Evolutionary conservation across 2,888 invertebrate species (phyloP), one percentile per base, ranked within the genome.

Genomic region (Noctua fimbriata): DNA sequence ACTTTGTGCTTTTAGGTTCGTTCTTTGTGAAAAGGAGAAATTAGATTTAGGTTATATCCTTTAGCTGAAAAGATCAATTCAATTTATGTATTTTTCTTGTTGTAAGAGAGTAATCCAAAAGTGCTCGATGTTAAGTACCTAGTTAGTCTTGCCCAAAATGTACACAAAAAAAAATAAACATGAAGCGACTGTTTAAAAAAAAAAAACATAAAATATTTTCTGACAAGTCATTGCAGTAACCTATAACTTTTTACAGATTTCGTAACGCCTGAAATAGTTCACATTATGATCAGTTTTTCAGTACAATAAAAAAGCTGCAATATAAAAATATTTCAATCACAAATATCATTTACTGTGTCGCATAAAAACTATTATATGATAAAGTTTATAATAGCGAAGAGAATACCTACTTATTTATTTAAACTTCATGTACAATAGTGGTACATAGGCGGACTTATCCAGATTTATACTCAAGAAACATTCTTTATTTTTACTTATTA

Each of bases 1-100:
- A 73, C 86, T 87, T 86, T 84, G 72, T 74, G 69, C 77, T 83
- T 83, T 84, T 73, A 66, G 82, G 72, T 72, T 73, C 21, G 66
- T 74, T 73, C 69, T 84, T 79, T 82, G 49, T 72, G 44, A 74
- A 58, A 6, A 41, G 32, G 44, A 7, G 28, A 66, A 36, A 67
- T 58, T 36, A 18, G 55, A 44, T 63, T 18, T n/a, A 16, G 32
- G n/a, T 41, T 44, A 69, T n/a, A 36, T 28, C 18, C 28, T 41
- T 69, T 24, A 28, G 9, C 41, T 32, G 10, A n/a, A 44, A 76
- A 36, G 0, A n/a, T 41, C 1, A 75, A 69, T 69, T 67, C 1
- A 21, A 44, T 60, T 4, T 52, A 36, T 36, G 32, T 36, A 2
- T 41, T 4, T 52, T 47, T 65, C 2, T 41, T 63, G 7, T 32